Conservation (phyloP, 2,113 vertebrate species). For the Ibidorhyncha struthersii region DNA sequence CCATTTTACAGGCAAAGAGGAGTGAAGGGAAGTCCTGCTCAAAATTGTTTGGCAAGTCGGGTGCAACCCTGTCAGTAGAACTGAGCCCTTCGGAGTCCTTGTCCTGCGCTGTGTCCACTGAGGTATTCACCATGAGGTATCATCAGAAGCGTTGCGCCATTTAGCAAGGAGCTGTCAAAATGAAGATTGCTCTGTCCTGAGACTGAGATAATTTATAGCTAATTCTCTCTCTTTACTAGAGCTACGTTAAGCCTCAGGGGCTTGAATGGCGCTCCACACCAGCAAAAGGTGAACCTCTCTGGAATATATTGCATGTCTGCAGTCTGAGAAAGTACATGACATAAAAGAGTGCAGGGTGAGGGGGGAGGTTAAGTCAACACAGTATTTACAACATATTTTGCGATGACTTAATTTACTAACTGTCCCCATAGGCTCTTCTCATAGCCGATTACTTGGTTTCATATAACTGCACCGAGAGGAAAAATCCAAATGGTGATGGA, state of each 20-base stretch:
- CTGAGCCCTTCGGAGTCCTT: not conserved
- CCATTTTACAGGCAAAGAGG: not conserved
- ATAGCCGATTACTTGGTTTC: not conserved
- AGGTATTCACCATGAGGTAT: not conserved
- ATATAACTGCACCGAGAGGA: not conserved
- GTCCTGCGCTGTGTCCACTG: fast-evolving
- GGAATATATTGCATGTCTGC: not conserved
- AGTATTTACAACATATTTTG: not conserved
- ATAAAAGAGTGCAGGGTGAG: not conserved
- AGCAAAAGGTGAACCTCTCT: not conserved
- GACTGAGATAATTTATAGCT: not conserved
- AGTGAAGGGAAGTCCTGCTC: not conserved
- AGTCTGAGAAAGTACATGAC: not conserved
- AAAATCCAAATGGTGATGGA: not conserved
- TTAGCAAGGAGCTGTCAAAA: not conserved
- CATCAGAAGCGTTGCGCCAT: not conserved
- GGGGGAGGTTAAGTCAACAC: conserved; percentile 9
- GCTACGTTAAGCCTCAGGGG: not conserved
- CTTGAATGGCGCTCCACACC: not conserved
- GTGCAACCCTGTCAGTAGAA: not conserved
- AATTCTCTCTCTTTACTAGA: not conserved
- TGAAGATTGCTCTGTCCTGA: not conserved
- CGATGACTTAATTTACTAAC: conserved; percentile 30
- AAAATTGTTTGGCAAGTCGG: not conserved
- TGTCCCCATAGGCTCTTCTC: conserved; percentile 21